Conservation (phyloP, 2,113 vertebrate species). For the Ictalurus furcatus region DNA sequence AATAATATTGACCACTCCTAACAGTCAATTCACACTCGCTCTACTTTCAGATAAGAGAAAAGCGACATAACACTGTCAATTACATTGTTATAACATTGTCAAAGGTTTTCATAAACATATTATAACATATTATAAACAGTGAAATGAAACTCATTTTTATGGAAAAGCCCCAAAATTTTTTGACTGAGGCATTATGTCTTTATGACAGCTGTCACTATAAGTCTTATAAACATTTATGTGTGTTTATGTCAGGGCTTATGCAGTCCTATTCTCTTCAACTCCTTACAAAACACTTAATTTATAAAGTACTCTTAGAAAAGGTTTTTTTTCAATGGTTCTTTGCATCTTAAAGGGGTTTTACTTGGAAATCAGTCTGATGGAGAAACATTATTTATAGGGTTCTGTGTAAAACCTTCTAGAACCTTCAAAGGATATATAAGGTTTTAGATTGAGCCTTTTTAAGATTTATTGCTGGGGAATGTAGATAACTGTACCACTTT, state of each 20-base stretch:
- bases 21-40: background rate
- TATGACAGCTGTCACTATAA: background rate
- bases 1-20: background rate
- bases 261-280: background rate
- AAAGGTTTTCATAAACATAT: background rate
- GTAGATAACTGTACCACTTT: background rate
- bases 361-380: background rate
- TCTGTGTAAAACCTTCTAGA: background rate
- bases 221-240: background rate
- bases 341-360: background rate
- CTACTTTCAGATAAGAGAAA: no score
- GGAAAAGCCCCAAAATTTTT: background rate
- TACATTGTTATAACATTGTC: background rate
- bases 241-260: background rate
- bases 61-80: background rate
- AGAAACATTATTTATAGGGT: background rate
- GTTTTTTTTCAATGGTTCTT: background rate
- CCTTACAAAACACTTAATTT: background rate
- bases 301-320: background rate
- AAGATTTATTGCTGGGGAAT: background rate
- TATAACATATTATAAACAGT: background rate
- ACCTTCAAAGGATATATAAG: no score
- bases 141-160: background rate
- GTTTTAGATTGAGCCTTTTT: background rate
- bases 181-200: background rate